These are phyloP conservation scores for Meghimatium bilineatum DNA, from an alignment of 2,888 invertebrate species.

Conservation along the genomic window DNA sequence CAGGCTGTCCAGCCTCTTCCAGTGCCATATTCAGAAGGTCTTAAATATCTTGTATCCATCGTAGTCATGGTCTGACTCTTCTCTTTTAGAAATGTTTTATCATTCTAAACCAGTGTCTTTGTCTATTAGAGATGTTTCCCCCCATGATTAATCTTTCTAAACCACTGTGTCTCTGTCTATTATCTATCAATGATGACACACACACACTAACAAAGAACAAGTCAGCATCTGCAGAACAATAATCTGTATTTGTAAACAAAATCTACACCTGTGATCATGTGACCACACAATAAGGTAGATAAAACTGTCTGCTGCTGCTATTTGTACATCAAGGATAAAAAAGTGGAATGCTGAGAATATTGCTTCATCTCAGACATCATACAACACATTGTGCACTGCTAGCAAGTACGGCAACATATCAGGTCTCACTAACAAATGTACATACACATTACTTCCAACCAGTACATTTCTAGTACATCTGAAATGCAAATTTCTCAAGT, in stretches of 20 bases:
- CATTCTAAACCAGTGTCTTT: no score
- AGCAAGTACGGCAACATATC: not conserved
- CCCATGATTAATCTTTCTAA: no score
- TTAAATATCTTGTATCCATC: no score
- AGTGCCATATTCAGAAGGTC: no score
- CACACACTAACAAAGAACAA: no score
- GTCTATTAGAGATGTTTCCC: no score
- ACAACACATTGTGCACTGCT: not conserved
- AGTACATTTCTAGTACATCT: not conserved
- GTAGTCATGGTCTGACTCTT: no score
- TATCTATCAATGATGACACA: no score
- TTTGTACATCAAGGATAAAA: not conserved
- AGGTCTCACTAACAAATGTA: not conserved
- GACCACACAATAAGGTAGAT: not conserved
- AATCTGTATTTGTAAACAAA: not conserved
- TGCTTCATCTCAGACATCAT: not conserved
- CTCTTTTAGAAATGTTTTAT: no score
- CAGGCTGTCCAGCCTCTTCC: no score
- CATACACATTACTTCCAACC: not conserved
- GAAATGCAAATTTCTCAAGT: not conserved
- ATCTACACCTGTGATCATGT: conserved; percentile 23
- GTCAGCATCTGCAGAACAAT: not conserved
- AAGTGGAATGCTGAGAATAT: not conserved
- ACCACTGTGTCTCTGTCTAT: no score
- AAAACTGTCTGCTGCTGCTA: not conserved